Evolutionary conservation across 2,113 vertebrate species (phyloP).

Genomic region (Vireo altiloquus): DNA sequence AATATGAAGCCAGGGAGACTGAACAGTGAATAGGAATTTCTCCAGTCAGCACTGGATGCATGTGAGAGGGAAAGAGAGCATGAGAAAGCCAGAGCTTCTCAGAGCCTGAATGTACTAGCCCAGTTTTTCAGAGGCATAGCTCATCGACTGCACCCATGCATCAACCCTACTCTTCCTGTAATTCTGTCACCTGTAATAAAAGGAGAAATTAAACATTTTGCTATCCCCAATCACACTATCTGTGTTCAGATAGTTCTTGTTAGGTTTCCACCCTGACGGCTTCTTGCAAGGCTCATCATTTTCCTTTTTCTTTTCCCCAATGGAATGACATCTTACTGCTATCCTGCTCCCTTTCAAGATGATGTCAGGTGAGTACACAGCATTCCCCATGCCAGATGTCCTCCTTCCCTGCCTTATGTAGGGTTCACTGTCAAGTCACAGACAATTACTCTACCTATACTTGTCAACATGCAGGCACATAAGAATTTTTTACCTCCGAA

Average conservation of each 20-base stretch:
- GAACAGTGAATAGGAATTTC: not conserved
- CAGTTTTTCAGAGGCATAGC: not conserved
- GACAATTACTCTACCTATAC: not conserved
- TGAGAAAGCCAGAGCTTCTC: not conserved
- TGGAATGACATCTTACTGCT: not conserved
- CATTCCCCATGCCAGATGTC: not conserved
- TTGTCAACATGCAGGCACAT: not conserved
- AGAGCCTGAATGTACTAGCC: not conserved
- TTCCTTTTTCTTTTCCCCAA: not conserved
- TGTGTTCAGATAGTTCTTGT: not conserved
- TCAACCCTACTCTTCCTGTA: not conserved
- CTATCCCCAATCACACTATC: not conserved
- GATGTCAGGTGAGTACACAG: not conserved
- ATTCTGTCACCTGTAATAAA: not conserved
- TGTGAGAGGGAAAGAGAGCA: not conserved
- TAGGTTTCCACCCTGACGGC: not conserved
- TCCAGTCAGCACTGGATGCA: not conserved
- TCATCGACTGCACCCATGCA: not conserved
- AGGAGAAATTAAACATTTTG: not conserved
- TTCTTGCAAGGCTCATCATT: not conserved
- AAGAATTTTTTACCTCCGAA: not conserved
- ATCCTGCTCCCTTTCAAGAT: not conserved
- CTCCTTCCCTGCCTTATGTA: not conserved
- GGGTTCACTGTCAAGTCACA: not conserved
- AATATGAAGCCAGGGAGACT: not conserved